These are phyloP conservation scores for Arothron firmamentum DNA, from an alignment of 2,113 vertebrate genomes.

Conservation along the genomic window DNA sequence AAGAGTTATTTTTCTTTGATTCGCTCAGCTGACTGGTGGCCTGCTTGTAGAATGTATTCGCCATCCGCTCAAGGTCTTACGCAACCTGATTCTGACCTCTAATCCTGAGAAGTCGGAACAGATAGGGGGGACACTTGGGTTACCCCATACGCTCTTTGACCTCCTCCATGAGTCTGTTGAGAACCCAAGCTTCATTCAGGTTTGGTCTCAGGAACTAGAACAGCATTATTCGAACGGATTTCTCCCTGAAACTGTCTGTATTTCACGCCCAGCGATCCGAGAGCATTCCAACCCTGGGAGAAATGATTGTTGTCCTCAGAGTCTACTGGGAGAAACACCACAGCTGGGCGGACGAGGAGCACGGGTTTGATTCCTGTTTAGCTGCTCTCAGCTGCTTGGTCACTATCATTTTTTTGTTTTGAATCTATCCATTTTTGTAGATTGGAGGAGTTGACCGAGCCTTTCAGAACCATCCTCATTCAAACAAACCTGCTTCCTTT, in stretches of 20 bases:
- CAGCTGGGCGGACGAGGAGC: conserved; percentile 53
- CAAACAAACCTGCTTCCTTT: conserved; percentile 48
- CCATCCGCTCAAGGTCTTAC: conserved; percentile 73
- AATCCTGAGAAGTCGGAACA: conserved; percentile 61
- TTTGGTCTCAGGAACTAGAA: conserved; percentile 46
- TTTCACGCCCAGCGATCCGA: conserved; percentile 43
- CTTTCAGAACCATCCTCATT: conserved; percentile 65
- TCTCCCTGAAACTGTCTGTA: background rate
- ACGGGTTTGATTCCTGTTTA: conserved; percentile 49
- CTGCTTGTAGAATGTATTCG: conserved; percentile 73
- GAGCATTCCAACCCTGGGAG: conserved; percentile 50
- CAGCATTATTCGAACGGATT: too few relatives aligned
- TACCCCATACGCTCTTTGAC: conserved; percentile 76
- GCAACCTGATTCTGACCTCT: conserved; percentile 72
- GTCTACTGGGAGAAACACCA: conserved; percentile 59
- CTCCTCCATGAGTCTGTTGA: conserved; percentile 74
- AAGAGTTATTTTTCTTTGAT: background rate
- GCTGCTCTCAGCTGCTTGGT: background rate
- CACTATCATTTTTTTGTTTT: accelerated
- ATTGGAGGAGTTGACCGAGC: conserved; percentile 56
- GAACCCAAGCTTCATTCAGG: conserved; percentile 69
- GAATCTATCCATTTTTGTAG: conserved; percentile 36
- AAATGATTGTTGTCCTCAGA: conserved; percentile 63
- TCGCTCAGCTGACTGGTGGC: conserved; percentile 75
- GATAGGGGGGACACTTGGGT: conserved; percentile 71